Percentiles rank a stretch among this genome's conserved stretches.
Evolutionary conservation across 2,797 vertebrate genomes (phyloP).

Genomic region (Poecilia velifera): DNA sequence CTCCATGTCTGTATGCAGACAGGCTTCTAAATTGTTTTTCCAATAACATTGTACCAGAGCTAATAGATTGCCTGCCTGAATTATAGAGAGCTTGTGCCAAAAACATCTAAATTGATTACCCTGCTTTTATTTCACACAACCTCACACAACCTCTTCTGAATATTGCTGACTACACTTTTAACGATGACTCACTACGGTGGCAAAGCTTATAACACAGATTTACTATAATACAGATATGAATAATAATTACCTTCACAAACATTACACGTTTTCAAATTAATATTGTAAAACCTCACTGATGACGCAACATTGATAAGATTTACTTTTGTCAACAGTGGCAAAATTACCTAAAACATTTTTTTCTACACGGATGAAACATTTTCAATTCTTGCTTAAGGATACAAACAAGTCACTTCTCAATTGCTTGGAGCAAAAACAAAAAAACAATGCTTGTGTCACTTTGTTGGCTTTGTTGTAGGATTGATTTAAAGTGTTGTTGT

Average conservation of each 20-base stretch:
- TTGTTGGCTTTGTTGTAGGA: not conserved
- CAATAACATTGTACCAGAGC: conserved; percentile 60
- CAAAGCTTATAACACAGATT: conserved; percentile 6
- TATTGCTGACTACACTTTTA: conserved; percentile 31
- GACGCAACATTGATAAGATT: not conserved
- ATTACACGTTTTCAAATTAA: not conserved
- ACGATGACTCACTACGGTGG: conserved; percentile 19
- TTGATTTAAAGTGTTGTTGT: not conserved
- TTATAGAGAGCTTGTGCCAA: conserved; percentile 44
- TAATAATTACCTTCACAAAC: not conserved
- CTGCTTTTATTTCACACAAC: conserved; percentile 38
- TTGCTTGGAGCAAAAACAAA: not conserved
- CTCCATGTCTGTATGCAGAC: conserved; percentile 53
- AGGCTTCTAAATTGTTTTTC: conserved; percentile 66
- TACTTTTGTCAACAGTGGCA: not conserved
- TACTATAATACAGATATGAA: conserved; percentile 12
- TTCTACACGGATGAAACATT: not conserved
- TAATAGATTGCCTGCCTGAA: conserved; percentile 70
- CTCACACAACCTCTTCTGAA: conserved; percentile 23
- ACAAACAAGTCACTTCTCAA: not conserved
- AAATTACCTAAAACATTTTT: not conserved
- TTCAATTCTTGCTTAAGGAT: not conserved
- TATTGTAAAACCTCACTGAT: not conserved
- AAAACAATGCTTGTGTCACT: not conserved
- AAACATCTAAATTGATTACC: conserved; percentile 46